Evolutionary conservation across 2,888 invertebrate genomes (phyloP), one percentile per base, ranked within the genome.

Genomic region (Melanostoma mellinum): DNA sequence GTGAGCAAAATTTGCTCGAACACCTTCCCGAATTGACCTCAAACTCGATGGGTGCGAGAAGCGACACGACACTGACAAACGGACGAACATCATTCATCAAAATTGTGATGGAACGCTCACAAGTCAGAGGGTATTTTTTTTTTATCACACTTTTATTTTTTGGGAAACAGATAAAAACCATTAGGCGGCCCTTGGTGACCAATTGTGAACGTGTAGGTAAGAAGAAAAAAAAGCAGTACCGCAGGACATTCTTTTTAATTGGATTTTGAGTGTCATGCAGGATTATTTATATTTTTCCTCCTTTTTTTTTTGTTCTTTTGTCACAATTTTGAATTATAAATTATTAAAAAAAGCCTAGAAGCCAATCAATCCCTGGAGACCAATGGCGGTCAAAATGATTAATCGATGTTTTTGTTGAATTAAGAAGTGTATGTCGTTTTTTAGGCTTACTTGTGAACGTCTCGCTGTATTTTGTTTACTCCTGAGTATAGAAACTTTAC

Each of bases 321-420:
- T 78, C 78, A 78, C 73, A 73, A 20, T 61, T 77, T 76, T 77
- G 68, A 77, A 56, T 73, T 82, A 73, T 82, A 48, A 82, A 82
- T 82, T 68, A 82, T 77, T 56, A 77, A 65, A 58, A 33, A 48
- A 42, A 60, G 36, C 8, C 38, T 20, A 40, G 56, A 56, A 53
- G 48, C 35, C 36, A 55, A 44, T 60, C 36, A 55, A 44, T 60
- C 67, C 67, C 60, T 4, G 10, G 60, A 55, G 76, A 60, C 55
- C 36, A 35, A 38, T 53, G 67, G 42, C 60, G 33, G 4, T 48
- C 33, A 32, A 40, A 32, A 6, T 81, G 76, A 81, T 81, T 76
- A 67, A 81, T 81, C 20, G 20, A 20, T 20, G 20, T 20, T 20
- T 20, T 20, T 20, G 20, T 20, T 20, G 20, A 20, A 20, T 20